Evolutionary conservation across 37 sponge, comb jelly and placozoan genomes (phyloP).

Genomic region (Agelas oroides): DNA sequence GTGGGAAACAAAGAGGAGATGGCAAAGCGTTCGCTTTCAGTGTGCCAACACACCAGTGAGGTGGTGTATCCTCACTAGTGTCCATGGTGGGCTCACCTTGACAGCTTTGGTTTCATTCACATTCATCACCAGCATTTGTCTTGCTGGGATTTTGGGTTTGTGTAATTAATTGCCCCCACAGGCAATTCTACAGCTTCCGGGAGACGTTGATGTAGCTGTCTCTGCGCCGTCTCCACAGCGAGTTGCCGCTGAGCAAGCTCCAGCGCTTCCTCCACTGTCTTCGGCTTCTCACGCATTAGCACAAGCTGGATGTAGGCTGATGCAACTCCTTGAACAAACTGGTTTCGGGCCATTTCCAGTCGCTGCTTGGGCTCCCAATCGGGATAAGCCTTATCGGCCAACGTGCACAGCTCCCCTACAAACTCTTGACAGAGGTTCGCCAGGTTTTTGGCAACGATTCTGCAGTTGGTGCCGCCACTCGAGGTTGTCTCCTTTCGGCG

Average conservation of each 20-base stretch:
- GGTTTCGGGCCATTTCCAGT: constrained; percentile 7
- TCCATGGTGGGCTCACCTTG: too few species aligned
- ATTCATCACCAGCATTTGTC: too few species aligned
- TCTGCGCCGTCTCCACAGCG: constrained; percentile 25
- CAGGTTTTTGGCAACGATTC: background rate
- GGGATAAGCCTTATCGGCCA: constrained; percentile 27
- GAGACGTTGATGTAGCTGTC: background rate
- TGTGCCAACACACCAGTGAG: too few species aligned
- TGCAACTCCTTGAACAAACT: constrained; percentile 16
- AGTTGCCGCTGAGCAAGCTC: background rate
- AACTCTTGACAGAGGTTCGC: constrained; percentile 8
- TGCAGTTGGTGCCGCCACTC: constrained; percentile 15
- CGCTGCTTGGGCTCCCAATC: constrained; percentile 3
- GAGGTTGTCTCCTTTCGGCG: too few species aligned
- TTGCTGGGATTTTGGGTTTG: too few species aligned
- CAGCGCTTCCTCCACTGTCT: constrained; percentile 15
- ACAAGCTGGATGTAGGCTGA: constrained; percentile 25
- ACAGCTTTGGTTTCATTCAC: too few species aligned
- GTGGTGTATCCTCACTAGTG: too few species aligned
- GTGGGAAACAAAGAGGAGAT: too few species aligned
- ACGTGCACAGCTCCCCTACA: background rate
- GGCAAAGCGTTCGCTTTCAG: too few species aligned
- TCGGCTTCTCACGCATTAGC: constrained; percentile 28
- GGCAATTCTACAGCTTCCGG: background rate
- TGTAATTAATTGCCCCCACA: too few species aligned